Base-by-base conservation (phyloP, 1,140 invertebrate genomes). In the Lordiphosa mommai region DNA sequence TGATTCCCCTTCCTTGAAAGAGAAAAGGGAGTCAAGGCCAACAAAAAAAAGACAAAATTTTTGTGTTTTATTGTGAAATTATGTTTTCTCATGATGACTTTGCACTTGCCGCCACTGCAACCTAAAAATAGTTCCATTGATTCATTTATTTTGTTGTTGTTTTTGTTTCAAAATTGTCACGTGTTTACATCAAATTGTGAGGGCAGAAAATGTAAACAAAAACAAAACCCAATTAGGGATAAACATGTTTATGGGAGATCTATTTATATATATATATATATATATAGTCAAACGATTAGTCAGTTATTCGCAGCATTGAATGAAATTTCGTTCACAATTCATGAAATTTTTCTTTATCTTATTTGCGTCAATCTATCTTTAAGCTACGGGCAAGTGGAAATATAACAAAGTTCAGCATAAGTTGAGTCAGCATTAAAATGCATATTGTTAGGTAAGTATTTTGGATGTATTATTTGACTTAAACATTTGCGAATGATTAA, bases 171-270 rank as follows among this genome's bases (percentile, higher is more conserved):
- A 51, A 76, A 76, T 65, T 59, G 37, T 23, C 17, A 23, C 50
- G 23, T 46, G 36, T 41, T 68, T 58, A 68, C 57, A 49, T 36
- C 70, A 80, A 80, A 80, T 80, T 47, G 4, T 27, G 23, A 13
- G 23, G n/a, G n/a, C n/a, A n/a, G 38, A 16, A 47, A 34, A 36
- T 14, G 32, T 66, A 59, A 82, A 73, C 46, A 70, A 40, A 29
- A 50, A 43, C 40, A 43, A 38, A 16, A 13, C 7, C 7, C 16
- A 27, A 61, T 57, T 66, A 50, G 70, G 70, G 76, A 74, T 71
- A 67, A 80, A 80, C 71, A 80, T 74, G 71, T 71, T 82, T 67
- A 82, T 70, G 16, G 14, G 27, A 8, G 16, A 5, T 3, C 17
- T 4, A 13, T 1, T 0, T n/a, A 7, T 16, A 8, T 41, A 23